Evolutionary conservation across 2,113 vertebrate species (phyloP).

Genomic region (Bettongia penicillata): DNA sequence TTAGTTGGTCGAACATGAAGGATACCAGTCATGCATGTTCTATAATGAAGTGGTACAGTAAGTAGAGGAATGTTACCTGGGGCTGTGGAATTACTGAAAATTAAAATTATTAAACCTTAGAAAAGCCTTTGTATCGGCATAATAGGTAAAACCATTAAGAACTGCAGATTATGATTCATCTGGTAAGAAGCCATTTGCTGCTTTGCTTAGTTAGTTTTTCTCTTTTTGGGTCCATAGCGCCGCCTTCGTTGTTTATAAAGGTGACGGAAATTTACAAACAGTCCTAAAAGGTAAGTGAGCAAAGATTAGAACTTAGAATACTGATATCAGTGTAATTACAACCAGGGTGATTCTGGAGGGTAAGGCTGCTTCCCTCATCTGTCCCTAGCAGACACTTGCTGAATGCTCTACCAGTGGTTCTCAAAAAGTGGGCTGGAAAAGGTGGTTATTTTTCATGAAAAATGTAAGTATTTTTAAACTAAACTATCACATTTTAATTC

Average conservation of each 20-base stretch:
- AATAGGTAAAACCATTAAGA: conserved; percentile 80
- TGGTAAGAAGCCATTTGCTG: conserved; percentile 65
- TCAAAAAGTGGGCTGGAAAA: not conserved
- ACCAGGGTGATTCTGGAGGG: not conserved
- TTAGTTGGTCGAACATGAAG: conserved; percentile 11
- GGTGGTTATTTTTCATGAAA: not conserved
- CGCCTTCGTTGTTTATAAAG: conserved; percentile 94
- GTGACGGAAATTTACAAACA: conserved; percentile 92
- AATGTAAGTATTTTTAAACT: not conserved
- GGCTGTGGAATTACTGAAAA: conserved; percentile 68
- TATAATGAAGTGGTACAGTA: conserved; percentile 62
- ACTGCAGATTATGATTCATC: conserved; percentile 74
- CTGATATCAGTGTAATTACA: not conserved
- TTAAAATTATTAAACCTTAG: conserved; percentile 68
- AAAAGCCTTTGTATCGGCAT: conserved; percentile 80
- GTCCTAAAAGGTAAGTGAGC: conserved; percentile 81
- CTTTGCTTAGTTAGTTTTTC: conserved; percentile 89
- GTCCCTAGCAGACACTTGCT: not conserved
- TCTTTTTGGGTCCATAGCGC: conserved; percentile 91
- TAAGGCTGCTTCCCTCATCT: not conserved
- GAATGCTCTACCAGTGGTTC: not conserved
- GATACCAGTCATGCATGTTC: conserved; percentile 67
- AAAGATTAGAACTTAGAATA: conserved; percentile 40
- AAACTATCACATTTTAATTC: not conserved
- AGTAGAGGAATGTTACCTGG: conserved; percentile 71